Base-by-base conservation (phyloP, 2,888 invertebrate genomes). In the Ecdyonurus torrentis region DNA sequence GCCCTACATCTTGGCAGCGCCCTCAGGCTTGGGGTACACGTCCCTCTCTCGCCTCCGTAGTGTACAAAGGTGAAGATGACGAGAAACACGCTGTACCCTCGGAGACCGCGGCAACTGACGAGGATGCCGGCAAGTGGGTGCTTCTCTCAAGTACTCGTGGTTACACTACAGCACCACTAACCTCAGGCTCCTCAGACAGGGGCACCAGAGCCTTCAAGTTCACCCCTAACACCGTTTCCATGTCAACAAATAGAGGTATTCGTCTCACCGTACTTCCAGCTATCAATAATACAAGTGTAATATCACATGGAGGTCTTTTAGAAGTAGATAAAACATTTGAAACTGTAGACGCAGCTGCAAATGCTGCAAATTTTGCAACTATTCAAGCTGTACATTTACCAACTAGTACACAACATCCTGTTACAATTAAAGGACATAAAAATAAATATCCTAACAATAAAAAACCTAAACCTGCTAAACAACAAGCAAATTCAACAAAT, bases 61-160 rank as follows among this genome's bases (percentile, higher is more conserved):
- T 63, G 20, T 63, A 63, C 58, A 59, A 63, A 19, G 63, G 61
- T 2, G 58, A 58, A 10, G 60, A 60, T 10, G 37, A 55, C n/a
- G n/a, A 20, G 55, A 55, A 55, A 7, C 5, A 55, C 55, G 5
- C n/a, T 5, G 7, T 5, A 20, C 63, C 63, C 23, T 19, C 52
- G 19, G 18, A 19, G 25, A 37, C 24, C 15, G 25, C 52, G 15
- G 1, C 37, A 7, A 20, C 19, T 2, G 20, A 20, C 18, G 55
- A 23, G 1, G 63, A 58, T 10, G 84, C 87, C 65, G 89, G 89
- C 0, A 85, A 87, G 68, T 89, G 89, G 89, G 83, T 89, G 1
- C 74, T 89, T 1, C 73, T 89, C 5, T 87, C 87, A 0, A 87
- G 87, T 2, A 89, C 88, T 15, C 86, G 87, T 74, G 88, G 88